These are phyloP conservation scores for Gallinago stenura DNA, from an alignment of 2,797 vertebrate species.

Conservation along the genomic window DNA sequence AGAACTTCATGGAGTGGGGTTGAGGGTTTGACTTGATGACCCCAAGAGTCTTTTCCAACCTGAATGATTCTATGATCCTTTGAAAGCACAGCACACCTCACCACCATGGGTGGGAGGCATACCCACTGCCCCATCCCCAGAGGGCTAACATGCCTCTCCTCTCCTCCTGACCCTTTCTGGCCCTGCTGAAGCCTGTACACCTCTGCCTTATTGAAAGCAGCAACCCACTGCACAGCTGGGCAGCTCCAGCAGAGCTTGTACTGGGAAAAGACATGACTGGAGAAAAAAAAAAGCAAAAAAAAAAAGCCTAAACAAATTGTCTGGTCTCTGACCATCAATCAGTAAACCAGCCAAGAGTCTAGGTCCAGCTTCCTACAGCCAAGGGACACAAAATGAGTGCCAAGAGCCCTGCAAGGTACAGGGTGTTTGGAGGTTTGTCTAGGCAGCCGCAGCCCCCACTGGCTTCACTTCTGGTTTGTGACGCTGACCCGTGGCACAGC, in stretches of 20 bases:
- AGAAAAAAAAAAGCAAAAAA: background rate
- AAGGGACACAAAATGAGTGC: background rate
- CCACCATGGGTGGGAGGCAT: accelerated
- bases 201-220: background rate
- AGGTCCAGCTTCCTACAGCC: background rate
- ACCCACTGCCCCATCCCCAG: accelerated
- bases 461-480: background rate
- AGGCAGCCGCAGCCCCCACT: background rate
- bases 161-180: background rate
- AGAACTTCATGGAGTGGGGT: too few relatives aligned
- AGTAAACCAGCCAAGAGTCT: background rate
- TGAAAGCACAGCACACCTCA: accelerated
- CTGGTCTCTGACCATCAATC: background rate
- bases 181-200: background rate
- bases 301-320: background rate
- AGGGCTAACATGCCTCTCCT: background rate
- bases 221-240: background rate
- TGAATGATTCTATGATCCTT: too few relatives aligned
- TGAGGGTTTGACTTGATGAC: too few relatives aligned
- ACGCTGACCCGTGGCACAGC: accelerated
- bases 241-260: background rate
- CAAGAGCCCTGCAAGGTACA: background rate
- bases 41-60: too few relatives aligned
- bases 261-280: background rate
- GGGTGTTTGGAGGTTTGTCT: background rate